These are phyloP conservation scores for Acanthochromis polyacanthus DNA, from an alignment of 2,113 vertebrate species.

Conservation along the genomic window DNA sequence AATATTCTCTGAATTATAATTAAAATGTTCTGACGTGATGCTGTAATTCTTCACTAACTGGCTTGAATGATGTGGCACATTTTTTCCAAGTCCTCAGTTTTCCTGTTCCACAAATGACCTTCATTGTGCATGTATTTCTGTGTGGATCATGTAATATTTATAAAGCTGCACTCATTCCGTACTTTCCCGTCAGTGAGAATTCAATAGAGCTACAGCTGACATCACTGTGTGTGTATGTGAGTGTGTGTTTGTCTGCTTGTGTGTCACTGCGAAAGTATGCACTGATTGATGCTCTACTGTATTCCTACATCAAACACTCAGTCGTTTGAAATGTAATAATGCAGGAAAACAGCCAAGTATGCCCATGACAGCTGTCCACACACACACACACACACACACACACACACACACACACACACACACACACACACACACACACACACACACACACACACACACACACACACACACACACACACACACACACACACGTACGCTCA, in stretches of 20 bases:
- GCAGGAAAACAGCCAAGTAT: conserved; percentile 13
- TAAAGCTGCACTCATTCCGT: conserved; percentile 5
- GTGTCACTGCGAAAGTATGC: conserved; percentile 30
- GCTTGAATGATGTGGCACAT: background rate
- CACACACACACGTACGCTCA: background rate
- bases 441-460: background rate
- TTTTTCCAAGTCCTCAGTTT: background rate
- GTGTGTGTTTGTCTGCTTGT: background rate
- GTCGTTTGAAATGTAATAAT: conserved; percentile 29
- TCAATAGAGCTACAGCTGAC: conserved; percentile 13
- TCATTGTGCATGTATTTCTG: conserved; percentile 2
- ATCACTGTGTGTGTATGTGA: background rate
- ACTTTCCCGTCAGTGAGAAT: conserved; percentile 24
- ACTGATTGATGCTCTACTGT: background rate
- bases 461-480: background rate
- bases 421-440: background rate
- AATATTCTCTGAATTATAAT: too few species aligned
- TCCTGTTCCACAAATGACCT: background rate
- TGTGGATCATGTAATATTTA: conserved; percentile 22
- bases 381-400: background rate
- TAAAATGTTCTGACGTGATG: too few species aligned
- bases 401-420: background rate
- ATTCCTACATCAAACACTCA: conserved; percentile 23
- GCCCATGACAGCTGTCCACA: background rate
- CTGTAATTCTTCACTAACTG: too few species aligned